These are phyloP conservation scores for Hypomecis atomaria DNA, from an alignment of 2,888 invertebrate species.

Conservation along the genomic window DNA sequence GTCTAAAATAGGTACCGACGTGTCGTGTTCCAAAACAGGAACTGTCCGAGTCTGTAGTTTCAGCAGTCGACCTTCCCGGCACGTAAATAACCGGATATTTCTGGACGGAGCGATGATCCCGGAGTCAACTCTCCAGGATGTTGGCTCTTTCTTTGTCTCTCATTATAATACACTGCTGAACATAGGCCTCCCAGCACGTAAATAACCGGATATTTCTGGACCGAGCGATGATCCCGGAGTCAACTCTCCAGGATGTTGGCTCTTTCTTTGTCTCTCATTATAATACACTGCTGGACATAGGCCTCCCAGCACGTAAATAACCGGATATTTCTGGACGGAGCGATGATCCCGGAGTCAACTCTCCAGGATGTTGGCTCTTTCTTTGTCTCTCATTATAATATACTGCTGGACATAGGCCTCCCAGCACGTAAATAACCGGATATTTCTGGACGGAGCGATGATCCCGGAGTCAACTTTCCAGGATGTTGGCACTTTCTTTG, in stretches of 20 bases:
- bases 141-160: conserved; percentile 2
- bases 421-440: background rate
- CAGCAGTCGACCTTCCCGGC: conserved; percentile 6
- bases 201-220: conserved; percentile 7
- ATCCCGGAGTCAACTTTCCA: conserved; percentile 14
- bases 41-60: background rate
- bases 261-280: background rate
- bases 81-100: conserved; percentile 4
- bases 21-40: background rate
- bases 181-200: too few species aligned
- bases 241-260: conserved; percentile 12
- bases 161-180: too few species aligned
- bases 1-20: too few species aligned
- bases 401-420: too few species aligned
- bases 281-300: too few species aligned
- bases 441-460: conserved; percentile 10
- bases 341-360: conserved; percentile 14
- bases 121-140: conserved; percentile 15
- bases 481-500: conserved; percentile 5
- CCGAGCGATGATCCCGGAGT: conserved; percentile 8
- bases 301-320: conserved; percentile 2
- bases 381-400: background rate
- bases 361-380: conserved; percentile 8
- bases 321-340: conserved; percentile 3
- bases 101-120: conserved; percentile 8